Base-by-base conservation (phyloP, 1,140 invertebrate genomes). In the Diabrotica virgifera region DNA sequence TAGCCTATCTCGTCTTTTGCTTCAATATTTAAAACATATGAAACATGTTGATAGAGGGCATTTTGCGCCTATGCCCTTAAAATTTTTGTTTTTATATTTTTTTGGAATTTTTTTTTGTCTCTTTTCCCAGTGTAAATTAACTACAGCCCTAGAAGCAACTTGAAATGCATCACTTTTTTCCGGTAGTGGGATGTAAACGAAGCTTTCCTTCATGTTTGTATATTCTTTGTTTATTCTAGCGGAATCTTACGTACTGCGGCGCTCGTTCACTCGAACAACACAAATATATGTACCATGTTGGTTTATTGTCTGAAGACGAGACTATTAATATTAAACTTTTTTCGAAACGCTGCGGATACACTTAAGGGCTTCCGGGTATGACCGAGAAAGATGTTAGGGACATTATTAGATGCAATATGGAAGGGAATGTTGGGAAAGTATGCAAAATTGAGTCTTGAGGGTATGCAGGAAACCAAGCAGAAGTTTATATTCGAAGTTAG, bases 201-300 rank as follows among this genome's bases (percentile, higher is more conserved):
- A 2, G n/a, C 5, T 46, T 46, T 46, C 40, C 40, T 46, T 8
- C n/a, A 46, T 46, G 40, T 46, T 46, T 46, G 40, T 46, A 10
- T n/a, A 46, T 46, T 46, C 40, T 46, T n/a, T 46, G 40, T 46
- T 46, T 46, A 46, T 46, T 46, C 40, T 46, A 46, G 40, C 40
- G 40, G 40, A 46, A 46, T 46, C n/a, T 46, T 46, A n/a, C 6
- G 40, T 46, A 46, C 4, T 46, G 4, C n/a, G 40, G 40, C 6
- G 8, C n/a, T 10, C 6, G 40, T 46, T 46, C 40, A 46, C n/a
- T 46, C 40, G 40, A 46, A 46, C 3, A 46, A 46, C 40, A 46
- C 40, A 46, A 46, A 46, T 46, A 46, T n/a, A 46, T 46, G n/a
- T 46, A 46, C 40, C 8, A 46, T 46, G 40, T n/a, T 8, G 40